phyloP scores from a whole-genome alignment of 2,888 invertebrate genomes.

The Eupithecia tripunctaria region DNA sequence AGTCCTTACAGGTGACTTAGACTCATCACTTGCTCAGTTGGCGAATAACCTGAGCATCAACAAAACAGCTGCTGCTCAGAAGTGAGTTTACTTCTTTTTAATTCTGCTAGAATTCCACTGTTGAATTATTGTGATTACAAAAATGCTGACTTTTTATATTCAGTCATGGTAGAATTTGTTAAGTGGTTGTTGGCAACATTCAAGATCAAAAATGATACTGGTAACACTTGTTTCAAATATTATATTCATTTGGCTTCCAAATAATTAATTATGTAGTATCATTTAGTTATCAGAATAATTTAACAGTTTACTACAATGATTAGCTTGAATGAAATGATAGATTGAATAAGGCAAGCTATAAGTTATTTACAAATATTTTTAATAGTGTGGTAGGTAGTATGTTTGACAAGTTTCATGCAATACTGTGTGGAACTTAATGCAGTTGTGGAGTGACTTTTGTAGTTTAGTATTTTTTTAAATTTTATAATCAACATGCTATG shows the following conservation, averaged over 20 bases:
- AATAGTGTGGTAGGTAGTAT: constrained; percentile 54
- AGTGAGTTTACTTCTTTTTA: constrained; percentile 82
- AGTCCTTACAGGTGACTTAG: constrained; percentile 96
- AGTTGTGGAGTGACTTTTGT: constrained; percentile 39
- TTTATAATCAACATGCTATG: constrained; percentile 8
- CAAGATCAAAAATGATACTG: neutral
- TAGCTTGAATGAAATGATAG: constrained; percentile 33
- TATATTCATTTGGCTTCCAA: neutral
- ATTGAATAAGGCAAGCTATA: constrained; percentile 34
- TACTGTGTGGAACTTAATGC: constrained; percentile 44
- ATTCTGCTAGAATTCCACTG: constrained; percentile 16
- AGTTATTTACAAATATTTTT: constrained; percentile 28
- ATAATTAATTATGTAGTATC: neutral
- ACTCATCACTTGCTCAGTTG: constrained; percentile 95
- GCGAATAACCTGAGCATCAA: constrained; percentile 97
- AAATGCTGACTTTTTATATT: neutral
- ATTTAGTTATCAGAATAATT: neutral
- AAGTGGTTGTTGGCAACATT: constrained; percentile 12
- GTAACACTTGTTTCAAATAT: neutral
- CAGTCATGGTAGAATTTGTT: constrained; percentile 8
- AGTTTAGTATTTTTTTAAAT: constrained; percentile 29
- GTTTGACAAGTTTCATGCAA: constrained; percentile 55
- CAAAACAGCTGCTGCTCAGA: constrained; percentile 87
- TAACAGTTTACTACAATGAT: constrained; percentile 8
- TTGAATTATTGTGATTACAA: constrained; percentile 34